phyloP scores from a whole-genome alignment of 2,888 invertebrate genomes.

The Mycalesis mineus region DNA sequence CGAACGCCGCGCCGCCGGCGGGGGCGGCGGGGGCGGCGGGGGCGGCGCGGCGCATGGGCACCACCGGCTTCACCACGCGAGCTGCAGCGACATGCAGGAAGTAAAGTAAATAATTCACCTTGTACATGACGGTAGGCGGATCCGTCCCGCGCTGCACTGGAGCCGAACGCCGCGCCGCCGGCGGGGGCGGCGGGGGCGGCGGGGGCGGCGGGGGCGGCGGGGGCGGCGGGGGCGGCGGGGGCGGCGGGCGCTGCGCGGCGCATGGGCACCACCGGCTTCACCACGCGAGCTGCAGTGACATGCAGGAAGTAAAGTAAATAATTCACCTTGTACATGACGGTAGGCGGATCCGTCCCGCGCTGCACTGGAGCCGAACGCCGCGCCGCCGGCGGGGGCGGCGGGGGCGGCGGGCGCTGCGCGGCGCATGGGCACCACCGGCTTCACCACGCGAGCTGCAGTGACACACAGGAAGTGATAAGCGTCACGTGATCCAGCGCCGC shows the following conservation, averaged over 20 bases:
- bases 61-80: conserved; percentile 52
- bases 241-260: conserved; percentile 40
- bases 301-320: not conserved
- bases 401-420: too few relatives aligned
- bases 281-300: too few relatives aligned
- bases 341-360: conserved; percentile 54
- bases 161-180: conserved; percentile 57
- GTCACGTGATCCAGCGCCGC: too few relatives aligned
- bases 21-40: too few relatives aligned
- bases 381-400: too few relatives aligned
- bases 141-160: conserved; percentile 55
- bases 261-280: too few relatives aligned
- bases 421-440: too few relatives aligned
- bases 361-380: conserved; percentile 62
- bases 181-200: too few relatives aligned
- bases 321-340: conserved; percentile 54
- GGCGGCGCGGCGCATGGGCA: conserved; percentile 52
- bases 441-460: too few relatives aligned
- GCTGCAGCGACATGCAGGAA: too few relatives aligned
- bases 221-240: too few relatives aligned
- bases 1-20: conserved; percentile 55
- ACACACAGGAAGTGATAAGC: too few relatives aligned
- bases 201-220: conserved; percentile 31
- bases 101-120: conserved; percentile 43
- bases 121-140: conserved; percentile 50